A percentile compares a stretch with the other conserved stretches of the same genome.
Evolutionary conservation across 2,888 invertebrate species (phyloP).

Genomic region (Sialis lutaria): DNA sequence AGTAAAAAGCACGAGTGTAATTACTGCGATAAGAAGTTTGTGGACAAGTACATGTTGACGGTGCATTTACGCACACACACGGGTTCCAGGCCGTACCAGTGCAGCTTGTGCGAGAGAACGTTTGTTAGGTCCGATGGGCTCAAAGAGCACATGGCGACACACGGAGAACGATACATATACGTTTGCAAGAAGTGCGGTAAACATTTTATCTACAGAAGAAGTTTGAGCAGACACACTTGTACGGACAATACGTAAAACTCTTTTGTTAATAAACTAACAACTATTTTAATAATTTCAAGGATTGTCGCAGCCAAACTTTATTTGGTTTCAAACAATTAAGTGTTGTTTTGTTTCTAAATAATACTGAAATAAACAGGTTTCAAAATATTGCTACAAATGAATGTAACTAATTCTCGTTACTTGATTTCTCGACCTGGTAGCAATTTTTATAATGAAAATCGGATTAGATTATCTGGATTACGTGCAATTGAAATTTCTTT

Average conservation of each 20-base stretch:
- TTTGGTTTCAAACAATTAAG: too few relatives aligned
- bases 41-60: conserved; percentile 17
- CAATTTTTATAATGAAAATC: too few relatives aligned
- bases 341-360: too few relatives aligned
- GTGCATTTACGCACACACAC: conserved; percentile 18
- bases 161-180: conserved; percentile 14
- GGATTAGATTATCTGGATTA: too few relatives aligned
- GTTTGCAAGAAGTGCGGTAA: conserved; percentile 16
- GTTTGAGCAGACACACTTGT: conserved; percentile 17
- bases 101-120: conserved; percentile 16
- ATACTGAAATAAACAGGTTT: too few relatives aligned
- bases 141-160: conserved; percentile 17
- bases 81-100: conserved; percentile 17
- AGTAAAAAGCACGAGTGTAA: conserved; percentile 17
- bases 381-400: too few relatives aligned
- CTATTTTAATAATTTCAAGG: too few relatives aligned
- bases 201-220: conserved; percentile 16
- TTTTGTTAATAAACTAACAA: too few relatives aligned
- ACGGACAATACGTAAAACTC: neutral
- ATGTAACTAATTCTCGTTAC: too few relatives aligned
- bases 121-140: conserved; percentile 18
- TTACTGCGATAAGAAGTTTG: conserved; percentile 17
- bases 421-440: too few relatives aligned
- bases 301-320: too few relatives aligned
- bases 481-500: too few relatives aligned